Evolutionary conservation across 2,888 invertebrate species (phyloP).

Genomic region (Oxytorus armatus): DNA sequence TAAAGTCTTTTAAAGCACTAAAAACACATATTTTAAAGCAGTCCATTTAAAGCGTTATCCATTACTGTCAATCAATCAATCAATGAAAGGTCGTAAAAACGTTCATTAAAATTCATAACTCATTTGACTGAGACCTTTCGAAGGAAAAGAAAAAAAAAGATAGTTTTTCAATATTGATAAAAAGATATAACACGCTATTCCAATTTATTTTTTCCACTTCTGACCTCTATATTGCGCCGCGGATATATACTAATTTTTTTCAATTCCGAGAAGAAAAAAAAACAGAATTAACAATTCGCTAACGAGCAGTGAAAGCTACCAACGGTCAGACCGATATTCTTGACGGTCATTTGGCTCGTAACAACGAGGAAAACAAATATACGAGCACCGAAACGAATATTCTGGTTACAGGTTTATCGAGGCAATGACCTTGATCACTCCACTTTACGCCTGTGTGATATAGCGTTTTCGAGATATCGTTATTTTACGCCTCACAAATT

Average conservation of each 20-base stretch:
- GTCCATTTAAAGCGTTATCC: no score
- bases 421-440: conserved; percentile 54
- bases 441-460: background rate
- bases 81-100: background rate
- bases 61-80: no score
- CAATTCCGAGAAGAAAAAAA: background rate
- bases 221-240: background rate
- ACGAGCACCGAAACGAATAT: conserved; percentile 28
- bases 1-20: no score
- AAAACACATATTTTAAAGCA: no score
- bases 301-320: conserved; percentile 32
- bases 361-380: conserved; percentile 20
- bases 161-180: background rate
- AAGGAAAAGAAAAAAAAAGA: background rate
- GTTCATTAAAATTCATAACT: background rate
- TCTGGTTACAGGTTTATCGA: conserved; percentile 30
- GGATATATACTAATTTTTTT: background rate
- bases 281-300: conserved; percentile 33
- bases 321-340: conserved; percentile 16
- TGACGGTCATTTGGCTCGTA: conserved; percentile 7
- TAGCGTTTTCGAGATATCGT: conserved; percentile 26
- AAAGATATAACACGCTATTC: background rate
- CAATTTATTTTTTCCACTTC: conserved; percentile 2
- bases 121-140: background rate
- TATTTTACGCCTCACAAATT: conserved; percentile 28